Evolutionary conservation across 2,113 vertebrate genomes (phyloP), one percentile per base, ranked within the genome.

Genomic region (Neofelis nebulosa): DNA sequence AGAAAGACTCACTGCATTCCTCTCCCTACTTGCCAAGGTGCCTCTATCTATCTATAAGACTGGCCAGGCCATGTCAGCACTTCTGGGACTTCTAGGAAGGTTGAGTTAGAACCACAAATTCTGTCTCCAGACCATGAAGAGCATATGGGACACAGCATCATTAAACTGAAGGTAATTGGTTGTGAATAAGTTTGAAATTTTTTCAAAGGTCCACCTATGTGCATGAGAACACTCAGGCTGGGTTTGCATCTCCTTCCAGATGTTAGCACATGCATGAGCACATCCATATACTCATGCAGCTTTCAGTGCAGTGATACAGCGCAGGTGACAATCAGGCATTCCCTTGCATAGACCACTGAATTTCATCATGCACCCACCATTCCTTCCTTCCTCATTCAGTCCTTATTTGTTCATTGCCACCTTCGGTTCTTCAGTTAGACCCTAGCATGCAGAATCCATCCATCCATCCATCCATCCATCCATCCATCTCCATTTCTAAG

Each of bases 131-230:
- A 84, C 11, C 33, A 36, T 25, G 9, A 71, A 21, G 29, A 25
- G 36, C 13, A 12, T 61, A 13, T 38, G 31, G 36, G 45, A 76
- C 65, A 41, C 3, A 85, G 50, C 10, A 79, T 85, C 71, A 83
- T 55, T 74, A 65, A 80, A 63, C 27, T 13, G 31, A 79, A 69
- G 36, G n/a, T 41, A 83, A 38, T 7, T 86, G 52, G 63, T 94
- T 81, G 27, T 93, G 50, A 91, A 80, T 91, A 93, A 71, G 76
- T 88, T 63, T 57, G 25, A 71, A 91, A 27, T 71, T 71, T 95
- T 74, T 80, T 95, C 29, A 84, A n/a, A 88, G 76, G 36, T 50
- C 29, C 45, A 92, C 27, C 41, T 48, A 68, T 1, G 4, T 3
- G 21, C 36, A 14, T 84, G 88, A 91, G n/a, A 71, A 74, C 57